Percentiles rank a stretch among this genome's conserved stretches.
Evolutionary conservation across 35 echinoderm and acorn worm genomes (phyloP).

Genomic region (Apostichopus parvimensis): DNA sequence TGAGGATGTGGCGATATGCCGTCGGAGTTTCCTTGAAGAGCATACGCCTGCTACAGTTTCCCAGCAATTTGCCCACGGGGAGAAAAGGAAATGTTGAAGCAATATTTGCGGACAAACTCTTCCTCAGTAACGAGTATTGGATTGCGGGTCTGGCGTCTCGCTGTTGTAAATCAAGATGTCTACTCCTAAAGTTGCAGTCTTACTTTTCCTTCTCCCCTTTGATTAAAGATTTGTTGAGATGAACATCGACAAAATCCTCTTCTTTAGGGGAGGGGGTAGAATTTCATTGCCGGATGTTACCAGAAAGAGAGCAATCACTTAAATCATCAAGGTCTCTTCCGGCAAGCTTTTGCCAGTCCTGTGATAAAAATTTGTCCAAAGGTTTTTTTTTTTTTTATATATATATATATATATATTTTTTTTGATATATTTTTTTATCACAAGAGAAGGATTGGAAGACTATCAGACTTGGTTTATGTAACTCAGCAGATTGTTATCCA

Average conservation of each 20-base stretch:
- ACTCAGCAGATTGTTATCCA: not conserved
- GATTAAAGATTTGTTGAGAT: slow-evolving; percentile 18
- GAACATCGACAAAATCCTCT: slow-evolving; percentile 4
- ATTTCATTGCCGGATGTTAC: slow-evolving; percentile 9
- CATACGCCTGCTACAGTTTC: slow-evolving; percentile 4
- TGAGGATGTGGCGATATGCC: not conserved
- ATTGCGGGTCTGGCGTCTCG: slow-evolving; percentile 37
- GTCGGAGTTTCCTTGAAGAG: not conserved
- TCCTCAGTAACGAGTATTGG: not conserved
- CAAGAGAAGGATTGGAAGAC: not conserved
- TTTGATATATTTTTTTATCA: not conserved
- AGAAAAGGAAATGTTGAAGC: not conserved
- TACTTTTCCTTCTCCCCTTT: not conserved
- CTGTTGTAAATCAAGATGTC: slow-evolving; percentile 35
- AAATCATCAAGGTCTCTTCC: slow-evolving; percentile 2
- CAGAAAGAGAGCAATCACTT: slow-evolving; percentile 2
- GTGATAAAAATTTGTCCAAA: not conserved
- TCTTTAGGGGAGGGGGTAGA: slow-evolving; percentile 19
- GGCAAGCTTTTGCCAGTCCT: not conserved
- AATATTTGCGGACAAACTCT: slow-evolving; percentile 26
- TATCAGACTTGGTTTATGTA: not conserved
- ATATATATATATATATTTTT: no score
- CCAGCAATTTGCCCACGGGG: slow-evolving; percentile 25
- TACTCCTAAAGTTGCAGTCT: not conserved
- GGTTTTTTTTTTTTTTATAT: not conserved